phyloP scores from a whole-genome alignment of 2,888 invertebrate genomes.

The Rotaria socialis region DNA sequence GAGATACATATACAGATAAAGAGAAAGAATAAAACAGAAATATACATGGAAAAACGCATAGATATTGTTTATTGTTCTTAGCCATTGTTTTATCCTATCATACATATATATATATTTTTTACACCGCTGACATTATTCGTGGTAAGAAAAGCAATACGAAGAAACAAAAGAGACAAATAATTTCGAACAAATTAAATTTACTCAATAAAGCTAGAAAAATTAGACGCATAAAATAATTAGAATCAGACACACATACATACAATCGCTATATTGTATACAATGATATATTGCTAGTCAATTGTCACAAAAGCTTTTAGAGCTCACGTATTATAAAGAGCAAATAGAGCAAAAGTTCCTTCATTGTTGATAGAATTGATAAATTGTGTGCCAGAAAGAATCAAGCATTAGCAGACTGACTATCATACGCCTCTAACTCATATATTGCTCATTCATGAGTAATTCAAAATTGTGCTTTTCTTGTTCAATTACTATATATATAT shows the following conservation, averaged over 20 bases:
- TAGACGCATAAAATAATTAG: not conserved
- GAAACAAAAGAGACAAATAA: not conserved
- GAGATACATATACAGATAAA: not conserved
- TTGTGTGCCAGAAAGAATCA: not conserved
- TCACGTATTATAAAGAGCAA: not conserved
- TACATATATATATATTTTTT: not conserved
- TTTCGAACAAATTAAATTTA: not conserved
- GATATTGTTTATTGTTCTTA: not conserved
- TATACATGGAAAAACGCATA: not conserved
- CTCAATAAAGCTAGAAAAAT: not conserved
- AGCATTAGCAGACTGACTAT: not conserved
- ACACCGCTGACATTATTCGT: not conserved
- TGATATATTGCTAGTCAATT: not conserved
- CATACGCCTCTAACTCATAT: not conserved
- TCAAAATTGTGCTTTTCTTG: not conserved
- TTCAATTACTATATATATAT: not conserved
- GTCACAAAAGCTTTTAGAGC: not conserved
- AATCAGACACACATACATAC: not conserved
- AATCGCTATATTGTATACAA: not conserved
- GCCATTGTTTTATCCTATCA: not conserved
- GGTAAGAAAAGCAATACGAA: not conserved
- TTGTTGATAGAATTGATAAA: not conserved
- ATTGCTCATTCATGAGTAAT: not conserved
- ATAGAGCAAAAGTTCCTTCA: not conserved
- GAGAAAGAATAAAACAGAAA: not conserved